A percentile compares a stretch with the other conserved stretches of the same genome.
Conservation (phyloP, 1,140 invertebrate species). For the Drosophila auraria region DNA sequence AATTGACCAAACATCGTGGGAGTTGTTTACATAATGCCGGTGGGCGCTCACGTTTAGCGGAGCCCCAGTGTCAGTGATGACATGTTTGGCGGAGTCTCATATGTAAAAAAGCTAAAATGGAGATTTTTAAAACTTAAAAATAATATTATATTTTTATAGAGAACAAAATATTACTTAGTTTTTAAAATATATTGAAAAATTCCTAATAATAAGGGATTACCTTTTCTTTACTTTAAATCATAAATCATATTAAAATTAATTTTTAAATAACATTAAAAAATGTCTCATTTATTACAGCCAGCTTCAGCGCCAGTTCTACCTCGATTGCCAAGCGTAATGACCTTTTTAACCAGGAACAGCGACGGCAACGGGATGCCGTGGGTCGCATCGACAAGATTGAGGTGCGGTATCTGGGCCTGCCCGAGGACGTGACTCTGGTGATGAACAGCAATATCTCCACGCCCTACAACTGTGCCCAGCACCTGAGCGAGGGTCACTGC, state of each 20-base stretch:
- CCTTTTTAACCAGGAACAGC: slow-evolving; percentile 92
- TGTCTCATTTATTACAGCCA: slow-evolving; percentile 30
- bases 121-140: background rate
- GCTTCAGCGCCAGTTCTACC: slow-evolving; percentile 16
- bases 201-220: too few species aligned
- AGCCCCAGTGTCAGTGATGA: slow-evolving; percentile 5
- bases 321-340: slow-evolving; percentile 87
- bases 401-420: slow-evolving; percentile 91
- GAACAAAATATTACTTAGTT: too few species aligned
- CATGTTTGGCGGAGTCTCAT: background rate
- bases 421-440: slow-evolving; percentile 90
- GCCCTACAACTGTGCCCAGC: slow-evolving; percentile 95
- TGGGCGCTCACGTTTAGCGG: background rate
- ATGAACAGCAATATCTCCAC: slow-evolving; percentile 98
- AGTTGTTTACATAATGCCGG: slow-evolving; percentile 61
- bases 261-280: background rate
- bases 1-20: slow-evolving; percentile 15
- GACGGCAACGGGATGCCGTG: slow-evolving; percentile 89
- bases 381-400: slow-evolving; percentile 96
- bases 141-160: too few species aligned
- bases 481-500: slow-evolving; percentile 91
- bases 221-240: background rate
- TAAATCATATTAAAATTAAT: too few species aligned
- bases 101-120: background rate
- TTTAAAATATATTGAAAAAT: too few species aligned